Base-by-base conservation (phyloP, 2,888 invertebrate genomes). In the Carterocephalus palaemon region DNA sequence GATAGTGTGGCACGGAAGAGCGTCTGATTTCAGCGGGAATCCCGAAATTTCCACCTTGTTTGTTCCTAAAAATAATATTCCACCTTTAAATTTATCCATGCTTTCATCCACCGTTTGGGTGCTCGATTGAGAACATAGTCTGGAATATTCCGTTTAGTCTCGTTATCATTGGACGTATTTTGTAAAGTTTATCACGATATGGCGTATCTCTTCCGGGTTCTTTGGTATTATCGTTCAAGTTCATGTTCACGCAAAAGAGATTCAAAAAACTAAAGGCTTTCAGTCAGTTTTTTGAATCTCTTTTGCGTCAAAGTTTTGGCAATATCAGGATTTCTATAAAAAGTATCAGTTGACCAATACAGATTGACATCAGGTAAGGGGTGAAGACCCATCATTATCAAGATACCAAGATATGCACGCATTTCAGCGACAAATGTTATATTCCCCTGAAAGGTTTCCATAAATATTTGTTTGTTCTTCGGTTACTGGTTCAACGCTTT, bases 11-110 rank as follows among this genome's bases (percentile, higher is more conserved):
- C 3, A 29, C 29, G 8, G 15, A 15, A 15, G 29, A 29, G 15
- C 16, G 15, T 29, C 16, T 10, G 12, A 26, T 26, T 12, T 26
- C 26, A 12, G 12, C 12, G 12, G 26, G 26, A 3, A 26, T 12
- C 12, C 12, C 26, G 12, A 26, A 12, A 12, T 10, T 26, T 12
- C 26, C 12, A 12, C 26, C 26, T 26, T 26, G 12, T 6, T 26
- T 12, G 12, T 26, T 26, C 9, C 12, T 26, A 9, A 26, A 26
- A 10, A 26, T 26, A 24, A 9, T 24, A 12, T 10, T 10, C n/a
- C n/a, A 22, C 54, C 49, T 34, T 49, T 54, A 45, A 58, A 57
- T 37, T 50, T 52, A 4, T 54, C 37, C 56, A 59, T 56, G 10
- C 50, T 40, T 47, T 58, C 52, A 43, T 58, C 55, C 16, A 54